A percentile compares a stretch with the other conserved stretches of the same genome.
Evolutionary conservation across 2,888 invertebrate genomes (phyloP).

Genomic region (Microctonus hyperodae): DNA sequence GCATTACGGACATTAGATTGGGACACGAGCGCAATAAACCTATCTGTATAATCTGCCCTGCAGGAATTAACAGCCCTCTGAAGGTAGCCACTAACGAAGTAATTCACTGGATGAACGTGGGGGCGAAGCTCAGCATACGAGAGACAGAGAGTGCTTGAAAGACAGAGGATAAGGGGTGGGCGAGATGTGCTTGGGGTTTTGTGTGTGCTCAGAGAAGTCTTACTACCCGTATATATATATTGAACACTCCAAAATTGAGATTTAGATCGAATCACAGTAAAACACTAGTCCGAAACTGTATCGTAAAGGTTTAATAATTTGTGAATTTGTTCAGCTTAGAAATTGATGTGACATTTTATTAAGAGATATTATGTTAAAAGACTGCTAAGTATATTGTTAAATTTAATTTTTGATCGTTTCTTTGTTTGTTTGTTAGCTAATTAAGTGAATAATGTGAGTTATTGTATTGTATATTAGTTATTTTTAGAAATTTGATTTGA

Average conservation of each 20-base stretch:
- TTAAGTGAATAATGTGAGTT: too few relatives aligned
- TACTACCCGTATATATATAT: slow-evolving; percentile 31
- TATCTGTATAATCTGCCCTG: slow-evolving; percentile 64
- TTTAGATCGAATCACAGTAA: slow-evolving; percentile 57
- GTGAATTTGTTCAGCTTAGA: neutral
- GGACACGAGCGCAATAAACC: slow-evolving; percentile 64
- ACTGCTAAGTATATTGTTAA: neutral
- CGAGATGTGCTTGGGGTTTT: slow-evolving; percentile 19
- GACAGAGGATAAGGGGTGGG: slow-evolving; percentile 36
- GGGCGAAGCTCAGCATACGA: slow-evolving; percentile 39
- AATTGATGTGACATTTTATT: neutral
- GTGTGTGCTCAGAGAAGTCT: neutral
- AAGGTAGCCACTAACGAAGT: slow-evolving; percentile 64
- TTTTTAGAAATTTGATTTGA: neutral
- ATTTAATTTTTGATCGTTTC: neutral
- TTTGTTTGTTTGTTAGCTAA: neutral
- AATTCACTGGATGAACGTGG: slow-evolving; percentile 63
- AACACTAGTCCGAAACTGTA: slow-evolving; percentile 39
- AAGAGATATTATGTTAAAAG: neutral
- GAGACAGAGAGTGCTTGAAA: slow-evolving; percentile 6
- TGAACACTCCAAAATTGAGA: slow-evolving; percentile 58
- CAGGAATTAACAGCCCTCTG: slow-evolving; percentile 64
- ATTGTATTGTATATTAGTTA: neutral
- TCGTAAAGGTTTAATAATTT: slow-evolving; percentile 23
- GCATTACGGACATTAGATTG: slow-evolving; percentile 64